These are phyloP conservation scores for Mylabris phalerata DNA, from an alignment of 1,140 invertebrate genomes.

Conservation along the genomic window DNA sequence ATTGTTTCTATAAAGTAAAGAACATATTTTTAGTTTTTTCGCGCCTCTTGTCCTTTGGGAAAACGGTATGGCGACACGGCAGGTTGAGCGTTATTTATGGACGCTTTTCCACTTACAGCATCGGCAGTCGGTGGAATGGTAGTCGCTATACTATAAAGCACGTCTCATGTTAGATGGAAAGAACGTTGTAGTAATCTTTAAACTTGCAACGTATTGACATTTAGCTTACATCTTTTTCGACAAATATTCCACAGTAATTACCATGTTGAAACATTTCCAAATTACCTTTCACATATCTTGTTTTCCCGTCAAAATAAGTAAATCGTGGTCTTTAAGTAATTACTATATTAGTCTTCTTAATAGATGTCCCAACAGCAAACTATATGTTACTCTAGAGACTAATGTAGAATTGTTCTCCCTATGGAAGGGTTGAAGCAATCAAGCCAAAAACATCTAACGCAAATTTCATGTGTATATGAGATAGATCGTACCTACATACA, in stretches of 20 bases:
- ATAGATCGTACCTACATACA: background rate
- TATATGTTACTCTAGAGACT: constrained; percentile 28
- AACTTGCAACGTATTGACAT: constrained; percentile 37
- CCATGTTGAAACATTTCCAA: constrained; percentile 19
- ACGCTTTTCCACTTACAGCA: constrained; percentile 35
- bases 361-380: constrained; percentile 29
- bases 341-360: constrained; percentile 34
- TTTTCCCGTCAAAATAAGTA: background rate
- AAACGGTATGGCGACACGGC: constrained; percentile 30
- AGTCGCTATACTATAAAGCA: constrained; percentile 34
- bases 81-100: constrained; percentile 41
- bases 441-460: background rate
- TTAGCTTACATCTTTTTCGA: background rate
- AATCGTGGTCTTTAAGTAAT: constrained; percentile 30
- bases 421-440: constrained; percentile 28
- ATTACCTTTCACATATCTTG: no score
- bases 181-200: constrained; percentile 30
- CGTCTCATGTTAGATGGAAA: constrained; percentile 36
- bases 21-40: no score
- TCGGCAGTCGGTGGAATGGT: constrained; percentile 21
- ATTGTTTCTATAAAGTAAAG: no score
- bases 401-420: constrained; percentile 19
- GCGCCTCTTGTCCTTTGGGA: constrained; percentile 13
- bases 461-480: background rate
- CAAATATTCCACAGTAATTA: constrained; percentile 18